Evolutionary conservation across 2,888 invertebrate species (phyloP), one percentile per base, ranked within the genome.

Genomic region (Rutpela maculata): DNA sequence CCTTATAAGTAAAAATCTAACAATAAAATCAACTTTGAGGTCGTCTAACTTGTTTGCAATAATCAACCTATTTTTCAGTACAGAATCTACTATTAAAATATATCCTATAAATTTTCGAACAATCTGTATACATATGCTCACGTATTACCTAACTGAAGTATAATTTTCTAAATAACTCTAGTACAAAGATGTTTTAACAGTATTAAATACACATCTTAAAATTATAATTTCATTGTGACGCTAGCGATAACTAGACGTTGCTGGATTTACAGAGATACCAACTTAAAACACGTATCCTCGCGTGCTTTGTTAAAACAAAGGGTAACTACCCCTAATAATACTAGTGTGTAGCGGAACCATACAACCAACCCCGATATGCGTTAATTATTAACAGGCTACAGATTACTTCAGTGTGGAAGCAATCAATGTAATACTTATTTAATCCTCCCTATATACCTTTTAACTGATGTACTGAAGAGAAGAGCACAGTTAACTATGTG

Each of bases 381-480:
- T 86, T 85, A 86, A 87, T 87, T 86, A 86, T 86, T 86, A 86
- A 86, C 86, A 85, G 85, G 80, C 85, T 84, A 82, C 81, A 82
- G 85, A 85, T 87, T 86, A 86, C 82, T 82, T 80, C 80, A 83
- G 84, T 83, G 82, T 83, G 83, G 75, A 85, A 82, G 80, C 83
- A 84, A 84, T 84, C 83, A 80, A 82, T 83, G 80, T 81, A 80
- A 81, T 81, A 78, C 82, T 81, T 78, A 78, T 76, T 80, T 76
- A 80, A 80, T 78, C 78, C 70, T 70, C 70, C 70, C 60, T 57
- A 69, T 68, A 68, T 69, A 38, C 69, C 69, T 31, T 59, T 70
- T 70, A 70, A 50, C 63, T 63, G 63, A 63, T 18, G 63, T 63
- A 63, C n/a, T 35, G 31, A 70, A 59, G 10, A 55, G 67, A 55